Base-by-base conservation (phyloP, 2,888 invertebrate genomes). In the Netelia inedita region DNA sequence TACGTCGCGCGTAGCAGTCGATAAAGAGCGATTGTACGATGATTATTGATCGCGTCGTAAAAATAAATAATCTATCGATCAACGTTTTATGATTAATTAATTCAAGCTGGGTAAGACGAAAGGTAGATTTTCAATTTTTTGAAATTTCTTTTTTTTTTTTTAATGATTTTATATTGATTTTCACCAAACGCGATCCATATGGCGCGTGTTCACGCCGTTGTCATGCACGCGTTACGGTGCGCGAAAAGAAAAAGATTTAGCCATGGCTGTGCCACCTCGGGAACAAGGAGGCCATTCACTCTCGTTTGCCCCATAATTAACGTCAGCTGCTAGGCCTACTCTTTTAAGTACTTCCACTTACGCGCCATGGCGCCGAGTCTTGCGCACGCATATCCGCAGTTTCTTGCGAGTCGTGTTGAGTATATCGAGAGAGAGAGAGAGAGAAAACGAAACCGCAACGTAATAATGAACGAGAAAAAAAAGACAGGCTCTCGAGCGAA, bases 271-370 rank as follows among this genome's bases (percentile, higher is more conserved):
- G 86, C 90, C 92, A 92, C 92, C 91, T 92, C 90, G 88, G 87
- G 90, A 85, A 92, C 92, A 92, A 92, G 92, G 92, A 90, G 90
- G 90, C 90, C 90, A 92, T 92, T 92, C 92, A 92, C 91, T 89
- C 89, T 86, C 35, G 35, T 35, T 87, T 88, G 89, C 90, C 86
- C 87, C 88, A 88, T 92, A 92, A 92, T 92, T 92, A 92, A 90
- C 91, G 90, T 91, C 92, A 92, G 92, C 92, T 92, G 92, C 92
- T 91, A 89, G 87, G 85, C 82, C 85, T 85, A 85, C 86, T 81
- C 87, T 88, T 87, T 88, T 88, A 89, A 89, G 91, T 90, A 89
- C 88, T 85, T 88, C 89, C 90, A 90, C 90, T 91, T 91, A 89
- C 87, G 88, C 86, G 87, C 82, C 89, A 87, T 88, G 89, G 88